Evolutionary conservation across 64 coral and sea anemone genomes (phyloP).

Genomic region (Cladopsammia gracilis): DNA sequence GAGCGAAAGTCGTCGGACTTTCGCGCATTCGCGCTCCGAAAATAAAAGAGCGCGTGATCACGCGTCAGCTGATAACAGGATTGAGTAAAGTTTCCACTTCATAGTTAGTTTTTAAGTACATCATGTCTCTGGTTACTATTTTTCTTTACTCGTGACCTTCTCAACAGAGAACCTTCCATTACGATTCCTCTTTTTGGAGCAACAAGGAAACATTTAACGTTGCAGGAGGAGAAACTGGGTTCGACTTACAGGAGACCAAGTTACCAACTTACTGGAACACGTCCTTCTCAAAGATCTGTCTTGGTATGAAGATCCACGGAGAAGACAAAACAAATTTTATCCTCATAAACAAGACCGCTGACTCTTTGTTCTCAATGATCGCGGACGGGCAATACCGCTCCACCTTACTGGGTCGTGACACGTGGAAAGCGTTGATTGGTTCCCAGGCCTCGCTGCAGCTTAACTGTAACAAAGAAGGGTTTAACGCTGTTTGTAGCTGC

Average conservation of each 20-base stretch:
- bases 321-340: conserved; percentile 6
- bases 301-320: conserved; percentile 54
- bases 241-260: conserved; percentile 75
- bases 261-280: conserved; percentile 62
- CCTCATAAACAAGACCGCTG: not conserved
- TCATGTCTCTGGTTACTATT: not conserved
- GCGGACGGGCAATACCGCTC: conserved; percentile 23
- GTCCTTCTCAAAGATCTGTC: conserved; percentile 68
- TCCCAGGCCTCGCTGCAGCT: conserved; percentile 8
- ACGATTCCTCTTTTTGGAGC: conserved; percentile 47
- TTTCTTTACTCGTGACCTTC: no score
- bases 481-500: conserved; percentile 1
- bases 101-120: not conserved
- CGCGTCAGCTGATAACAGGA: no score
- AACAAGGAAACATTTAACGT: conserved; percentile 70
- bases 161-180: conserved; percentile 43
- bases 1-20: no score
- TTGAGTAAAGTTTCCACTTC: no score
- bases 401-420: not conserved
- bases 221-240: conserved; percentile 62
- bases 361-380: conserved; percentile 49
- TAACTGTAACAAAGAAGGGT: conserved; percentile 65
- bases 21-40: no score
- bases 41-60: no score
- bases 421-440: conserved; percentile 63